A percentile compares a stretch with the other conserved stretches of the same genome.
phyloP scores from a whole-genome alignment of 2,888 invertebrate species.

The Harpagoxenus sublaevis region DNA sequence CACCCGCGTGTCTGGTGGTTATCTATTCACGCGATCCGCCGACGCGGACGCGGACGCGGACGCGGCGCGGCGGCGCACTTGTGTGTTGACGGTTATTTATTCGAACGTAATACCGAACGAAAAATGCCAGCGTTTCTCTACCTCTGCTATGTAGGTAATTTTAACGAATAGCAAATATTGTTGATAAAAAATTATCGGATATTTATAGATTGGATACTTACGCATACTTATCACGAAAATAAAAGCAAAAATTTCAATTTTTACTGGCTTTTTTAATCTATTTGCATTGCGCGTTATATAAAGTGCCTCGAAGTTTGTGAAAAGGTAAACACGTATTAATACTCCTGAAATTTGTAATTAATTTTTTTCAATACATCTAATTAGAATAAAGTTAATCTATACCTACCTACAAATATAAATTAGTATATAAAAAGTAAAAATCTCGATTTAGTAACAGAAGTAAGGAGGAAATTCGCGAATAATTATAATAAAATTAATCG shows the following conservation, averaged over 20 bases:
- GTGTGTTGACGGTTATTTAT: slow-evolving; percentile 25
- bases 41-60: slow-evolving; percentile 1
- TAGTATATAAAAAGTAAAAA: background rate
- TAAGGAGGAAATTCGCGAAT: background rate
- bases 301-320: background rate
- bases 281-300: background rate
- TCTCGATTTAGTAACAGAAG: background rate
- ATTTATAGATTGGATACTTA: background rate
- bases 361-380: background rate
- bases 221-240: background rate
- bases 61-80: slow-evolving; percentile 4
- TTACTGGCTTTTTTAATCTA: background rate
- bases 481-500: background rate
- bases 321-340: background rate
- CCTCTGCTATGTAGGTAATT: background rate
- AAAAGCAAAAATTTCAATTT: background rate
- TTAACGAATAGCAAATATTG: background rate
- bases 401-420: background rate
- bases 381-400: background rate
- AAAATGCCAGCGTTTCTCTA: background rate
- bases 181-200: background rate
- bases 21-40: slow-evolving; percentile 46
- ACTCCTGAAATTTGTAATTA: background rate
- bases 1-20: slow-evolving; percentile 44
- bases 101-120: background rate